Evolutionary conservation across 2,888 invertebrate genomes (phyloP), one percentile per base, ranked within the genome.

Genomic region (Agrypnus murinus): DNA sequence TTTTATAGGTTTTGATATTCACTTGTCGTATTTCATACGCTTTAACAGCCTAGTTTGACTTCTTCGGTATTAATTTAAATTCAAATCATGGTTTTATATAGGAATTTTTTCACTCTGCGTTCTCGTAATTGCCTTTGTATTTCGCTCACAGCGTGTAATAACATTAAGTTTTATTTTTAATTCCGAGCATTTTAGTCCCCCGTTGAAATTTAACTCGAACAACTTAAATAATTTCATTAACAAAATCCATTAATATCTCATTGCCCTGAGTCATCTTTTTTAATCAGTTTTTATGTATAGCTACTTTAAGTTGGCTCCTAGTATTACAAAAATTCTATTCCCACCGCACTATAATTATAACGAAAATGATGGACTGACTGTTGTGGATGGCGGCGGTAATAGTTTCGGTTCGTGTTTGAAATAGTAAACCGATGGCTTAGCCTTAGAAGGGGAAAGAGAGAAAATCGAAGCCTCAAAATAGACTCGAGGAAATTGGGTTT

Each of bases 21-120:
- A 45, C 55, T 53, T 43, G 43, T 38, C 45, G 65, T 65, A 66
- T 66, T 48, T 59, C 59, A 66, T 58, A 59, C 40, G 66, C 58
- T 48, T 65, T 66, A 59, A 59, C 66, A 43, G 46, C 50, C 66
- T 50, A 38, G 58, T 58, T 58, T 50, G 66, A 59, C 66, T 66
- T 46, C 58, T 66, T 66, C 38, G 25, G 32, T 32, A 45, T 59
- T 36, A 31, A 66, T 66, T 66, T 66, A 66, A 59, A 66, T 66
- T 66, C 66, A 66, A 59, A 48, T 45, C 58, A 46, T 48, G 58
- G 36, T 38, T 46, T 43, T 55, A 55, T 15, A 53, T 10, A 50
- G 53, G 53, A 53, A 53, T 57, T 57, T 57, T 57, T 57, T 19
- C 14, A 36, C 7, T 38, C 9, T 57, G 17, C 48, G 25, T 38